Evolutionary conservation across 1,140 invertebrate genomes (phyloP).

Genomic region (honey bee (Apis mellifera)): DNA sequence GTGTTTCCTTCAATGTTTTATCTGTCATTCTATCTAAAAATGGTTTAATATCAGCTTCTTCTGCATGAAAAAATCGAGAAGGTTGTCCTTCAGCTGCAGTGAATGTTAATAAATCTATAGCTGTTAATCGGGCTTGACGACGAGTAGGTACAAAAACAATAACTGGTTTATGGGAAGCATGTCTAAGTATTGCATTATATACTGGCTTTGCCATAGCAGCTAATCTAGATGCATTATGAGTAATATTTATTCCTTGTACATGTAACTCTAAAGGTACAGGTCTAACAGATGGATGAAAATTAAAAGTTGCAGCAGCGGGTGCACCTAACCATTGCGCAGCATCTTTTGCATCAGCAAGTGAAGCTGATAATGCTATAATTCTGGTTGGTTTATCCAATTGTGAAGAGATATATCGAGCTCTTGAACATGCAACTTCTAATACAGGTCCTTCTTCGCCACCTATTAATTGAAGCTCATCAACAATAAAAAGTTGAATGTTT

Average conservation of each 20-base stretch:
- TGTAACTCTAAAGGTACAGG: conserved; percentile 97
- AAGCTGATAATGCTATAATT: conserved; percentile 97
- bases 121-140: conserved; percentile 95
- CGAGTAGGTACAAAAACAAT: conserved; percentile 98
- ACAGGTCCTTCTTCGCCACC: conserved; percentile 95
- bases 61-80: conserved; percentile 93
- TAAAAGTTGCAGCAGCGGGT: conserved; percentile 95
- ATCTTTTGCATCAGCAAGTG: conserved; percentile 97
- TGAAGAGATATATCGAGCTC: conserved; percentile 98
- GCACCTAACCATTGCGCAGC: conserved; percentile 98
- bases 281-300: conserved; percentile 98
- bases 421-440: conserved; percentile 97
- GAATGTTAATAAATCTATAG: conserved; percentile 97
- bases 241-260: conserved; percentile 98
- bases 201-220: conserved; percentile 99
- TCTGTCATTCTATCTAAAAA: conserved; percentile 94
- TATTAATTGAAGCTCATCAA: conserved; percentile 97
- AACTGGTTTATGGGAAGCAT: conserved; percentile 94
- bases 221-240: conserved; percentile 96
- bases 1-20: conserved; percentile 93
- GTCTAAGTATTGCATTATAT: conserved; percentile 95
- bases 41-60: conserved; percentile 92
- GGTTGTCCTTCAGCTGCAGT: conserved; percentile 93
- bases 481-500: conserved; percentile 97
- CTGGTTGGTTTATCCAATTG: conserved; percentile 97